These are phyloP conservation scores for Microdon myrmicae DNA, from an alignment of 2,888 invertebrate genomes.

Conservation along the genomic window DNA sequence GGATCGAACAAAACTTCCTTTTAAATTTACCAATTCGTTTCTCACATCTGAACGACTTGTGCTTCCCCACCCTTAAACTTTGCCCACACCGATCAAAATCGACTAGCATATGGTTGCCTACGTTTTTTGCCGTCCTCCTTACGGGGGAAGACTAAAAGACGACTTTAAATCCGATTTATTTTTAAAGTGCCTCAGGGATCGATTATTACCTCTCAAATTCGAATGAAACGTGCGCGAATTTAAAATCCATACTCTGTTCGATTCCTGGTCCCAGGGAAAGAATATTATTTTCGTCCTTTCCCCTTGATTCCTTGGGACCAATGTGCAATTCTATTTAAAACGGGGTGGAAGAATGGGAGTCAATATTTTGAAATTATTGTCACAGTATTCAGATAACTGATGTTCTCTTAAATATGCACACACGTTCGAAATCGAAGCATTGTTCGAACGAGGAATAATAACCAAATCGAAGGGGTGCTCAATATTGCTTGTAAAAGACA, in stretches of 20 bases:
- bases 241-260: slow-evolving; percentile 41
- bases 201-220: slow-evolving; percentile 68
- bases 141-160: slow-evolving; percentile 32
- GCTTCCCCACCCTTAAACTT: neutral
- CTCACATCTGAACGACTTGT: no score
- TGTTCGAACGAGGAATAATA: no score
- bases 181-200: slow-evolving; percentile 67
- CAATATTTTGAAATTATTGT: slow-evolving; percentile 47
- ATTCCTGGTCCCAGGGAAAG: slow-evolving; percentile 10
- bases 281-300: slow-evolving; percentile 20
- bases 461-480: neutral
- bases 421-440: no score
- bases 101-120: slow-evolving; percentile 41
- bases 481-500: neutral
- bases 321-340: slow-evolving; percentile 24
- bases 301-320: slow-evolving; percentile 15
- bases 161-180: slow-evolving; percentile 65
- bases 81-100: neutral
- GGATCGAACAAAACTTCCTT: slow-evolving; percentile 27
- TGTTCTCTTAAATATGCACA: no score
- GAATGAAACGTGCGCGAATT: slow-evolving; percentile 65
- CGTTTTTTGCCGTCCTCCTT: slow-evolving; percentile 46
- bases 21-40: slow-evolving; percentile 14
- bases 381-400: slow-evolving; percentile 35
- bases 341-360: slow-evolving; percentile 39